Percentiles rank a stretch among this genome's conserved stretches.
Conservation (phyloP, 1,140 invertebrate genomes). For the Chionoecetes opilio region DNA sequence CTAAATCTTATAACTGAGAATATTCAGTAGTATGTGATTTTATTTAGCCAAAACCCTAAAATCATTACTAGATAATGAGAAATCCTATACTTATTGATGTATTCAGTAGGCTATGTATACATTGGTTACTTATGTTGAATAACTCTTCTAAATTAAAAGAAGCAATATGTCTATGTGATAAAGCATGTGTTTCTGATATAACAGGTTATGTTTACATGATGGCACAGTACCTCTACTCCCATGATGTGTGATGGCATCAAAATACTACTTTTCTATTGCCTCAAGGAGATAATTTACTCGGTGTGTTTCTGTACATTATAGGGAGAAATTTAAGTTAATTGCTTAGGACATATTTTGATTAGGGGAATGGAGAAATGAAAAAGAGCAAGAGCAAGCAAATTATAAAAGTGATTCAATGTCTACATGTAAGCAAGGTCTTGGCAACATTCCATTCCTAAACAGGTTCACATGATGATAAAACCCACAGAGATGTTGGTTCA, state of each 20-base stretch:
- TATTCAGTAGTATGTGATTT: no score
- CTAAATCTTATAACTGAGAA: no score
- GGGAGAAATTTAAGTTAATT: not conserved
- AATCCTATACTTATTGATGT: no score
- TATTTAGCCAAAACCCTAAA: no score
- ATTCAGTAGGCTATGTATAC: no score
- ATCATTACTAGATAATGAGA: no score
- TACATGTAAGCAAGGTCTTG: not conserved
- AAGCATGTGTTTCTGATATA: constrained; percentile 7
- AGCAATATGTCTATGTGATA: not conserved
- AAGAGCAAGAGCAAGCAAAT: not conserved
- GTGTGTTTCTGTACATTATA: not conserved
- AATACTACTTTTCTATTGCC: not conserved
- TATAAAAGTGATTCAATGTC: not conserved
- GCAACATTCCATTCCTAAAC: not conserved
- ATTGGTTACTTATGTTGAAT: no score
- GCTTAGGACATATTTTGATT: not conserved
- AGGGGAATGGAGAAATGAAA: not conserved
- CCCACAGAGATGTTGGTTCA: not conserved
- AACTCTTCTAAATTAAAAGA: no score
- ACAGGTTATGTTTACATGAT: not conserved
- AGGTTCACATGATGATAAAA: constrained; percentile 1
- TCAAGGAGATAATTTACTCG: not conserved
- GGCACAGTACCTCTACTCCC: no score
- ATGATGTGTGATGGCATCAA: not conserved